Conservation (phyloP, 2,113 vertebrate genomes). For the Anarrhichthys ocellatus region DNA sequence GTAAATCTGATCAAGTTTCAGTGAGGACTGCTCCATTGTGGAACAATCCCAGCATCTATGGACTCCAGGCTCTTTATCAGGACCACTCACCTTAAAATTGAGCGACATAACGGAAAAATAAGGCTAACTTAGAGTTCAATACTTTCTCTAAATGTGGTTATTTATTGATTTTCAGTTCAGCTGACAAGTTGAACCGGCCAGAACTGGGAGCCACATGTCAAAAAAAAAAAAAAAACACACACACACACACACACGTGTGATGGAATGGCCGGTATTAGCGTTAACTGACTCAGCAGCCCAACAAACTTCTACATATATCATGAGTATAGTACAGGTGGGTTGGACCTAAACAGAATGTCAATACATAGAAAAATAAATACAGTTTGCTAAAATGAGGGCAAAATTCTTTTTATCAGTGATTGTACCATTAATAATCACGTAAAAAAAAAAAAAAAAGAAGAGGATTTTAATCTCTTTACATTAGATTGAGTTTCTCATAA, state of each 20-base stretch:
- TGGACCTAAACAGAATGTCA: slow-evolving; percentile 69
- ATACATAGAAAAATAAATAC: slow-evolving; percentile 85
- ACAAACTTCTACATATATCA: slow-evolving; percentile 67
- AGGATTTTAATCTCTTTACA: slow-evolving; percentile 80
- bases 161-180: slow-evolving; percentile 62
- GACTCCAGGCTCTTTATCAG: not conserved
- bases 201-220: slow-evolving; percentile 27
- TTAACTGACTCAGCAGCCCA: slow-evolving; percentile 55
- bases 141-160: slow-evolving; percentile 42
- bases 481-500: slow-evolving; percentile 78
- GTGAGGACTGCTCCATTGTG: slow-evolving; percentile 3
- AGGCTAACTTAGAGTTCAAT: not conserved
- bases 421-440: slow-evolving; percentile 81
- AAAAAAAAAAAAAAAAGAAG: slow-evolving; percentile 71
- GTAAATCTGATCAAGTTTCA: slow-evolving; percentile 1
- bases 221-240: slow-evolving; percentile 8
- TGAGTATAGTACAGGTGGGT: slow-evolving; percentile 71
- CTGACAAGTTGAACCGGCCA: slow-evolving; percentile 36
- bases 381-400: slow-evolving; percentile 81
- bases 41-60: slow-evolving; percentile 20
- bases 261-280: slow-evolving; percentile 44
- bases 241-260: slow-evolving; percentile 44
- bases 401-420: slow-evolving; percentile 79
- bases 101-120: not conserved
- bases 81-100: not conserved